These are phyloP conservation scores for Agrochola circellaris DNA, from an alignment of 2,888 invertebrate species.

Conservation along the genomic window DNA sequence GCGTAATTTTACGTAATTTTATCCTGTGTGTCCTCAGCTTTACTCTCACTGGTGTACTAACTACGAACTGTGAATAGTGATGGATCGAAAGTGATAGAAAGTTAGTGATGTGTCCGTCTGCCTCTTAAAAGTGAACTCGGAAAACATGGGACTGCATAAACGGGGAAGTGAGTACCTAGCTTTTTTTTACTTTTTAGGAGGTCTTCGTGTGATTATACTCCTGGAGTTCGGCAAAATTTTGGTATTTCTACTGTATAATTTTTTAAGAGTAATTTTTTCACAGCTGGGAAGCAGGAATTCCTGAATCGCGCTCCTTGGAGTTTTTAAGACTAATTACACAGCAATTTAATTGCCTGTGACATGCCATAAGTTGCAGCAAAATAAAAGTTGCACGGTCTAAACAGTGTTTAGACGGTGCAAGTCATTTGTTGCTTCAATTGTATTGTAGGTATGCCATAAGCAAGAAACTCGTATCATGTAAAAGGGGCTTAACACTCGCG, in stretches of 20 bases:
- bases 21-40: conserved; percentile 61
- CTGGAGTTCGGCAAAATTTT: background rate
- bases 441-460: too few relatives aligned
- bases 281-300: background rate
- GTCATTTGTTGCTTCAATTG: too few relatives aligned
- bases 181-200: conserved; percentile 4
- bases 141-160: conserved; percentile 85
- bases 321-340: too few relatives aligned
- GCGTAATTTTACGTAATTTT: conserved; percentile 62
- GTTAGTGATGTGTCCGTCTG: conserved; percentile 72
- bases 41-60: conserved; percentile 52
- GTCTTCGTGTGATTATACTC: background rate
- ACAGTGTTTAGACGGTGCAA: too few relatives aligned
- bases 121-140: conserved; percentile 65
- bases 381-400: too few relatives aligned
- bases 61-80: conserved; percentile 68
- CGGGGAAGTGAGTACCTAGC: conserved; percentile 83
- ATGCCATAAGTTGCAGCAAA: too few relatives aligned
- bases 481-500: too few relatives aligned
- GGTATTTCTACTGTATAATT: background rate
- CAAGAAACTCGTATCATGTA: too few relatives aligned
- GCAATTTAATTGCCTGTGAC: too few relatives aligned
- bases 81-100: conserved; percentile 79
- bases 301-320: too few relatives aligned
- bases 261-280: background rate